phyloP scores from a whole-genome alignment of 2,888 invertebrate genomes.

The Harpalus rufipes region DNA sequence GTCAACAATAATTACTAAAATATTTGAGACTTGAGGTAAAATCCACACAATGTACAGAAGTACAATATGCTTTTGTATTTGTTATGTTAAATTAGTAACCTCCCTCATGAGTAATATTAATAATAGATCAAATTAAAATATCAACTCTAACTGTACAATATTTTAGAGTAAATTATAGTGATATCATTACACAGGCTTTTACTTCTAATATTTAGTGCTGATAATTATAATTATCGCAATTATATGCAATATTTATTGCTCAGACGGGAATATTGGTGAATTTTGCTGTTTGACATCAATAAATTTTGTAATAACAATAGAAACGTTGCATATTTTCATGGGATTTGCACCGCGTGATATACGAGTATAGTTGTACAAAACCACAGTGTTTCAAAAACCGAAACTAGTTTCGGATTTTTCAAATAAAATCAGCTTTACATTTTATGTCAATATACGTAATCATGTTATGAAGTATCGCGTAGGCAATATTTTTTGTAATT shows the following conservation, averaged over 20 bases:
- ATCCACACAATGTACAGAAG: too few species aligned
- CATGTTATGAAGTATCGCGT: too few species aligned
- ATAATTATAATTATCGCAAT: conserved; percentile 32
- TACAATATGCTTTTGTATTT: too few species aligned
- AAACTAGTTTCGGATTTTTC: background rate
- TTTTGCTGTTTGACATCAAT: conserved; percentile 3
- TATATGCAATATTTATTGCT: conserved; percentile 1
- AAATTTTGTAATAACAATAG: conserved; percentile 21
- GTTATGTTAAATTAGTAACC: too few species aligned
- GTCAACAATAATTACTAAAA: too few species aligned
- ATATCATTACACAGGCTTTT: conserved; percentile 5
- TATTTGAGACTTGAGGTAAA: too few species aligned
- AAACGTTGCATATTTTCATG: background rate
- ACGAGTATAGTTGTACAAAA: too few species aligned
- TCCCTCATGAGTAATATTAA: too few species aligned
- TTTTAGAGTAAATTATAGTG: conserved; percentile 13
- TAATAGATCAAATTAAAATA: background rate
- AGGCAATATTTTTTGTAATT: too few species aligned
- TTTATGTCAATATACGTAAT: too few species aligned
- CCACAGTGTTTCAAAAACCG: background rate
- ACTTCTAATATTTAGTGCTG: conserved; percentile 42
- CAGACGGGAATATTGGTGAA: conserved; percentile 6
- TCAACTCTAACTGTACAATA: conserved; percentile 3
- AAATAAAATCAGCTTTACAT: too few species aligned
- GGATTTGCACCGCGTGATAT: background rate